Conservation (phyloP, 2,888 invertebrate species). For the Busseola fusca region DNA sequence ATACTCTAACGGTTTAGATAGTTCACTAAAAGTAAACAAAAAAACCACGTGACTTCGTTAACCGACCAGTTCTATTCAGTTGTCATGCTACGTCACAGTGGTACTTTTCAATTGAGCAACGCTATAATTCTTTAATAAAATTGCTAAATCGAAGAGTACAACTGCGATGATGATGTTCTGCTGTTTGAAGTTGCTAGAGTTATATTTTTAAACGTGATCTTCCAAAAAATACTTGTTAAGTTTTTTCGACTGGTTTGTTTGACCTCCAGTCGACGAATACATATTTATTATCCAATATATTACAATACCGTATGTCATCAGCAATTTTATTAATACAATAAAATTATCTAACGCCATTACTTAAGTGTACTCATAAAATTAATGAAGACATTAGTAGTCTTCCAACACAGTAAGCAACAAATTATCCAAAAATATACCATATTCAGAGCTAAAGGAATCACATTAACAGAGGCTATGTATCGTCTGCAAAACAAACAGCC, state of each 20-base stretch:
- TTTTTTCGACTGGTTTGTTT: background rate
- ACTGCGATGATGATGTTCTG: too few species aligned
- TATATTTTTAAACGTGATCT: background rate
- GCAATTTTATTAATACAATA: background rate
- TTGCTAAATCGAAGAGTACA: too few species aligned
- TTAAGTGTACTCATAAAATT: constrained; percentile 6
- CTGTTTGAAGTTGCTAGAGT: too few species aligned
- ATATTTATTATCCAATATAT: constrained; percentile 22
- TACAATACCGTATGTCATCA: background rate
- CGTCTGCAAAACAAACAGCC: constrained; percentile 48
- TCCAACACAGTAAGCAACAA: constrained; percentile 5
- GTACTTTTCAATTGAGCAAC: too few species aligned
- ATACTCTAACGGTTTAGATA: too few species aligned
- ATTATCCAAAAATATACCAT: constrained; percentile 36
- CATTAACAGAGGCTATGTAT: constrained; percentile 46
- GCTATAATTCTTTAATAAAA: too few species aligned
- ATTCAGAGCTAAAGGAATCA: constrained; percentile 40
- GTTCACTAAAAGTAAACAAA: too few species aligned
- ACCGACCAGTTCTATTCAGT: too few species aligned
- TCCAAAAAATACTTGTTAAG: background rate
- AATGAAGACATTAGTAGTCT: constrained; percentile 35
- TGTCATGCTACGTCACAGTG: too few species aligned
- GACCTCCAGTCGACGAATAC: background rate
- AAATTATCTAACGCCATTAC: background rate
- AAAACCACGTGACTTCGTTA: too few species aligned